Base-by-base conservation (phyloP, 2,888 invertebrate species). In the Mesopsocus fuscifrons region DNA sequence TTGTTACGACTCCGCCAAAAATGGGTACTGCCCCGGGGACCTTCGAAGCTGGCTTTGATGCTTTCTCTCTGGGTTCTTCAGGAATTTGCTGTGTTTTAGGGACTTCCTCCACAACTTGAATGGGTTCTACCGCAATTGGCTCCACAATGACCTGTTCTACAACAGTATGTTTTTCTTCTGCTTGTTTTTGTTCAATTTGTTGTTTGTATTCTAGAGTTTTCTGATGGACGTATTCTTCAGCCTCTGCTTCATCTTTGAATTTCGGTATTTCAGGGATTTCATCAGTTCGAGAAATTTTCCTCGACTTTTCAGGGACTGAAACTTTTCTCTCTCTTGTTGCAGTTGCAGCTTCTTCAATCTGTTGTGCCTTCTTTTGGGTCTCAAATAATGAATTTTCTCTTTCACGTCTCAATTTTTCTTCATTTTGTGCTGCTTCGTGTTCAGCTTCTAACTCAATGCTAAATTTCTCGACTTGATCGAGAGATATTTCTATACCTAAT, bases 91-190 rank as follows among this genome's bases (percentile, higher is more conserved):
- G 53, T 1, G 46, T 34, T 16, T 47, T 52, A 6, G 46, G 49
- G 1, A 23, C 40, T 42, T 49, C 48, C 16, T 47, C 48, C 5
- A 51, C 42, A 41, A 49, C 49, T 45, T 48, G 49, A n/a, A n/a
- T n/a, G n/a, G 11, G 8, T 11, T 26, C 11, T 26, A 9, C 26
- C 26, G 26, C 26, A 26, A 9, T 26, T 26, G 8, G 6, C 11
- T 26, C 26, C 26, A 26, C 26, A n/a, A 43, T 47, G 2, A 48
- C 43, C 41, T 54, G 22, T 56, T 48, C 56, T 53, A 54, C 52
- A 8, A 61, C 46, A 8, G 60, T 59, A 52, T 60, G 61, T 50
- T 59, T 58, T 46, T 62, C 58, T 51, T 62, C 63, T 4, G 53
- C 53, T 59, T 44, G 55, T 58, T 44, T 52, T 52, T 35, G 51